Conservation (phyloP, 2,797 vertebrate species). For the Lates japonicus region DNA sequence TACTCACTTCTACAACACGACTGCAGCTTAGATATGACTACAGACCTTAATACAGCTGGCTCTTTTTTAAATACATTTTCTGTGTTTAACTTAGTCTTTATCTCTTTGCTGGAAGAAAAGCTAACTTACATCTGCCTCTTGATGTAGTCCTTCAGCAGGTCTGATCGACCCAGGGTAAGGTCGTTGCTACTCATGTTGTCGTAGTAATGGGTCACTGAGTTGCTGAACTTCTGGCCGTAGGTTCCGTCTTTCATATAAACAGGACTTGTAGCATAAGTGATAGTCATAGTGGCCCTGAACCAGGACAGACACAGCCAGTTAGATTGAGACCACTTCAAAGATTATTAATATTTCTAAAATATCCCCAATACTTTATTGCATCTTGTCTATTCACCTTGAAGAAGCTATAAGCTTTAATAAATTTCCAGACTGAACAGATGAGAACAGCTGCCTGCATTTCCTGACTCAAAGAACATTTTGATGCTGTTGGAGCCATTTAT, state of each 20-base stretch:
- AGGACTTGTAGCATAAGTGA: constrained; percentile 95
- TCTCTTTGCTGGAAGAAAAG: neutral
- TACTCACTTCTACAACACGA: constrained; percentile 68
- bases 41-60: neutral
- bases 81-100: neutral
- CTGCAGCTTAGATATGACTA: neutral
- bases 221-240: constrained; percentile 91
- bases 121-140: constrained; percentile 96
- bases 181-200: constrained; percentile 98
- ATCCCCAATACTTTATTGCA: neutral
- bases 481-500: neutral
- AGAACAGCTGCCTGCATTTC: neutral
- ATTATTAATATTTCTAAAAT: too few relatives aligned
- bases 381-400: neutral
- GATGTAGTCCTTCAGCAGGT: constrained; percentile 98
- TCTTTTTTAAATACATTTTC: neutral
- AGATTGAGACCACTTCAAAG: neutral
- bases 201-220: constrained; percentile 97
- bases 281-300: constrained; percentile 95
- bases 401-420: neutral
- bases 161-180: constrained; percentile 95
- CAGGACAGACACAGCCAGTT: neutral
- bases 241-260: constrained; percentile 90
- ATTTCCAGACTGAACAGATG: neutral
- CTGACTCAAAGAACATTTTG: neutral